Conservation (phyloP, 2,888 invertebrate species). For the Latrodectus elegans region DNA sequence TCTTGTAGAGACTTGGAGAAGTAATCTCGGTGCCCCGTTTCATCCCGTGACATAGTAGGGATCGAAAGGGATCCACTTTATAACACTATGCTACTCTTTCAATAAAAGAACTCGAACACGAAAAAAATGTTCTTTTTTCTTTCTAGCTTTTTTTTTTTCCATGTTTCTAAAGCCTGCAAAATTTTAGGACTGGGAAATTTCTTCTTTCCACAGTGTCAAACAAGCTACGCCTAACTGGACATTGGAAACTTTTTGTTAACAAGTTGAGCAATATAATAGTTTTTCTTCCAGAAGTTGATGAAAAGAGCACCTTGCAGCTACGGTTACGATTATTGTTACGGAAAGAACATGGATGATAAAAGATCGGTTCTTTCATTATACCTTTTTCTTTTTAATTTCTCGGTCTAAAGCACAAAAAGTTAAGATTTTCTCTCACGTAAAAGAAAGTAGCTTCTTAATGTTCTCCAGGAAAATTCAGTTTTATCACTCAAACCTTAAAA, state of each 20-base stretch:
- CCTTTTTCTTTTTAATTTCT: too few species aligned
- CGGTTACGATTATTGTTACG: not conserved
- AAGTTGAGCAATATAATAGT: not conserved
- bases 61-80: not conserved
- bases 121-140: not conserved
- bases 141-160: not conserved
- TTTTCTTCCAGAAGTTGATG: not conserved
- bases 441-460: too few species aligned
- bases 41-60: not conserved
- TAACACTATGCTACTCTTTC: not conserved
- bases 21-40: not conserved
- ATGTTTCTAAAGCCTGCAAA: not conserved
- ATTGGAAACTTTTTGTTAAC: conserved; percentile 18
- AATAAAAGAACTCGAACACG: not conserved
- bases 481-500: too few species aligned
- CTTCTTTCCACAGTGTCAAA: not conserved
- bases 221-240: conserved; percentile 10
- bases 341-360: not conserved
- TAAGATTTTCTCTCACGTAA: too few species aligned
- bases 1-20: not conserved
- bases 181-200: conserved; percentile 1
- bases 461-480: too few species aligned
- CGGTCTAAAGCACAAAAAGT: too few species aligned
- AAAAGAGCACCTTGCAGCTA: not conserved
- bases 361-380: too few species aligned